Evolutionary conservation across 2,888 invertebrate species (phyloP).

Genomic region (Gandaritis pyraliata): DNA sequence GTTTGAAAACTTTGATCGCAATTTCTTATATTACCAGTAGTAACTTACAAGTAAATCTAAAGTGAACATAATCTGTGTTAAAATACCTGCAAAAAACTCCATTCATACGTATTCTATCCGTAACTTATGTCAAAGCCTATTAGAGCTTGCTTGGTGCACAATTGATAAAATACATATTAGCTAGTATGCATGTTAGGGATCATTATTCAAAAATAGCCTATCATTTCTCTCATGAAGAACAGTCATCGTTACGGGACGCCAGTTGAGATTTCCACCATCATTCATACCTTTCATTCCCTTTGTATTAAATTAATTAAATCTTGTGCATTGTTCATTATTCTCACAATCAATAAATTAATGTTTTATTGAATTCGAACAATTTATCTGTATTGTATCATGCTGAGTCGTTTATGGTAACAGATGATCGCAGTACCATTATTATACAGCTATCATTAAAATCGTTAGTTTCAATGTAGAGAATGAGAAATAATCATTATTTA

Average conservation of each 20-base stretch:
- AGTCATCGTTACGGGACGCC: slow-evolving; percentile 14
- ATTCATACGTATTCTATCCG: too few relatives aligned
- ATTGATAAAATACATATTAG: too few relatives aligned
- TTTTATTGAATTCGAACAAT: slow-evolving; percentile 54
- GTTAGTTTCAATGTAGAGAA: slow-evolving; percentile 59
- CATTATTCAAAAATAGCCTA: too few relatives aligned
- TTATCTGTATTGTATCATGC: slow-evolving; percentile 66
- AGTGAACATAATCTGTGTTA: too few relatives aligned
- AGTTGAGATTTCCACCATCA: slow-evolving; percentile 32
- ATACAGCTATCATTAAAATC: slow-evolving; percentile 63
- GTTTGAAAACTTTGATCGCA: slow-evolving; percentile 62
- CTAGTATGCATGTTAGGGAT: too few relatives aligned
- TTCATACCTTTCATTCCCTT: slow-evolving; percentile 40
- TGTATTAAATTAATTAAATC: slow-evolving; percentile 44
- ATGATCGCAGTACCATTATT: slow-evolving; percentile 58
- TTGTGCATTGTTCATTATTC: slow-evolving; percentile 41
- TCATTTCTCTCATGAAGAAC: too few relatives aligned
- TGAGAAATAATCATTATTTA: slow-evolving; percentile 51
- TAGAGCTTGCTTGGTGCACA: too few relatives aligned
- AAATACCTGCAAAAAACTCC: too few relatives aligned
- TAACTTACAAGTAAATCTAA: too few relatives aligned
- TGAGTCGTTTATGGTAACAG: slow-evolving; percentile 61
- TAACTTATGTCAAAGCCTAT: too few relatives aligned
- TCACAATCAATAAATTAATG: slow-evolving; percentile 50
- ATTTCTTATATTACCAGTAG: slow-evolving; percentile 6